These are phyloP conservation scores for Notolepis coatsorum DNA, from an alignment of 2,797 vertebrate genomes.

Conservation along the genomic window DNA sequence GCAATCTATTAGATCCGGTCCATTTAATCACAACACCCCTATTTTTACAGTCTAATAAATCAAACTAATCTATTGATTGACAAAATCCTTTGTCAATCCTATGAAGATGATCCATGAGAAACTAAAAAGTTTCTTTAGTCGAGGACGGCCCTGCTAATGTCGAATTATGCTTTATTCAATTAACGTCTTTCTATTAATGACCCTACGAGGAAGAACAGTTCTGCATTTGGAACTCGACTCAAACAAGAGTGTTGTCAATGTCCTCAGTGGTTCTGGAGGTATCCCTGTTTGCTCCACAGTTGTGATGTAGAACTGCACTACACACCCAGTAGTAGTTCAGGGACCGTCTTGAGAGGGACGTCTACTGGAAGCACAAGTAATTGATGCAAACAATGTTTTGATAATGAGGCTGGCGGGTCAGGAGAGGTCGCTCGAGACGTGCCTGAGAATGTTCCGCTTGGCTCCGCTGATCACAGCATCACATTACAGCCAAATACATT, in stretches of 20 bases:
- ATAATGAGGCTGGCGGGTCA: conserved; percentile 21
- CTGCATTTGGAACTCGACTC: no score
- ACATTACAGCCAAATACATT: conserved; percentile 1
- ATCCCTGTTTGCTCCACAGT: no score
- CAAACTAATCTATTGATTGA: no score
- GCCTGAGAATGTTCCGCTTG: background rate
- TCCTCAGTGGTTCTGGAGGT: background rate
- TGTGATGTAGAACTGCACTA: background rate
- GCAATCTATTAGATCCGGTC: no score
- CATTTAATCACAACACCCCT: no score
- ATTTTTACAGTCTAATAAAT: no score
- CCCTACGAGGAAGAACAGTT: background rate
- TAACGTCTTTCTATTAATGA: background rate
- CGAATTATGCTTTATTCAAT: conserved; percentile 4
- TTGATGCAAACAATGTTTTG: conserved; percentile 3
- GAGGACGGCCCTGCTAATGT: no score
- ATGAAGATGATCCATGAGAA: no score
- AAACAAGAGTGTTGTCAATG: no score
- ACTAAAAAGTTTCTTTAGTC: no score
- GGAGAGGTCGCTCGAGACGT: conserved; percentile 7
- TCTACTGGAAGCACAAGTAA: background rate
- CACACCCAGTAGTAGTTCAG: background rate
- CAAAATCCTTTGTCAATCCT: no score
- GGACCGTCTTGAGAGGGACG: conserved; percentile 3
- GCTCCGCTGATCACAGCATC: background rate